Evolutionary conservation across 1,140 invertebrate genomes (phyloP).

Genomic region (Macrobrachium rosenbergii): DNA sequence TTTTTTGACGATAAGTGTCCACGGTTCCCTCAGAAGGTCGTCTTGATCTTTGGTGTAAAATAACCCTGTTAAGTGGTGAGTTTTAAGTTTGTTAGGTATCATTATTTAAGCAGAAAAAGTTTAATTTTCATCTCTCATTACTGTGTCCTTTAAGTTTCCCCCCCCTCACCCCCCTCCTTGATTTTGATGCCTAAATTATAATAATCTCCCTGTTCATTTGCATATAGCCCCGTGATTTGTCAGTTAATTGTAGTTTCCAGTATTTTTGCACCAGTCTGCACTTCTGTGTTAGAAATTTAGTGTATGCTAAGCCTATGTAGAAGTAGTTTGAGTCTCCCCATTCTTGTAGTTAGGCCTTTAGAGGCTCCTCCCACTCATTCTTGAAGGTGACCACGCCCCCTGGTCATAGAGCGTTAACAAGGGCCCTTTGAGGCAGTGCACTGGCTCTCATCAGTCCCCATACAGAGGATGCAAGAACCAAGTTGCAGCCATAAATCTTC

Average conservation of each 20-base stretch:
- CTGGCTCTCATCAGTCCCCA: slow-evolving; percentile 22
- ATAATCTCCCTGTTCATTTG: no score
- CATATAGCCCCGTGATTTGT: no score
- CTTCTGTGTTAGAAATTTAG: no score
- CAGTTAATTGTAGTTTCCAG: no score
- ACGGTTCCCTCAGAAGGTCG: not conserved
- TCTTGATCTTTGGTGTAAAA: not conserved
- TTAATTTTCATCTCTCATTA: no score
- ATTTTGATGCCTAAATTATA: no score
- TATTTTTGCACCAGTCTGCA: no score
- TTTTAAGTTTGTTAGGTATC: not conserved
- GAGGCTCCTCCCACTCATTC: slow-evolving; percentile 39
- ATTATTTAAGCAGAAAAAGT: not conserved
- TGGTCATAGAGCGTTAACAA: slow-evolving; percentile 33
- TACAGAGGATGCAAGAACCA: slow-evolving; percentile 31
- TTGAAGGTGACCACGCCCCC: slow-evolving; percentile 20
- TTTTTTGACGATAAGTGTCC: slow-evolving; percentile 8
- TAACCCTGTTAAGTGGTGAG: slow-evolving; percentile 5
- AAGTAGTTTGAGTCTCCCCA: not conserved
- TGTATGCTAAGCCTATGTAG: no score
- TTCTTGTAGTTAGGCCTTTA: not conserved
- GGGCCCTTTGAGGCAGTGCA: slow-evolving; percentile 29
- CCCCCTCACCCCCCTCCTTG: no score
- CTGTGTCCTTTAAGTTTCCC: no score
- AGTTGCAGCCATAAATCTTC: slow-evolving; percentile 51